phyloP scores from a whole-genome alignment of 2,113 vertebrate species.

The Ochotona princeps region DNA sequence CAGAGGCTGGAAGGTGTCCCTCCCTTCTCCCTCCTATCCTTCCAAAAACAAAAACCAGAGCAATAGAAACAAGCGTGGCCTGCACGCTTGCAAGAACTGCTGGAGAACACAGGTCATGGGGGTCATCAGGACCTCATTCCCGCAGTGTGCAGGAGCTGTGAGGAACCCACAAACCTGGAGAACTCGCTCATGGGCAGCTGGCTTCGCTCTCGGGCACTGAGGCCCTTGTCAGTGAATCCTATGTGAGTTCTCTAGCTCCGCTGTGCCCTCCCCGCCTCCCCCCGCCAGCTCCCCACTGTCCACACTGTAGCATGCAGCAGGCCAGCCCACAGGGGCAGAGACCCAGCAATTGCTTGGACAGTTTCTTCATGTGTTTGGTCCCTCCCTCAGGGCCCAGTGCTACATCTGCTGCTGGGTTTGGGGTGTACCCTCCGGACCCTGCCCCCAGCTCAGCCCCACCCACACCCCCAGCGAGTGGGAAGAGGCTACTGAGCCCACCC shows the following conservation, averaged over 20 bases:
- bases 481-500: not conserved
- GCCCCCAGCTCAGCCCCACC: no score
- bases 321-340: not conserved
- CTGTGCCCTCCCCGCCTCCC: not conserved
- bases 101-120: not conserved
- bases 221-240: not conserved
- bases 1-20: no score
- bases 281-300: not conserved
- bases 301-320: not conserved
- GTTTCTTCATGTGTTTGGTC: not conserved
- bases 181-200: not conserved
- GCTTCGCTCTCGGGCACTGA: not conserved
- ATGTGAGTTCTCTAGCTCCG: not conserved
- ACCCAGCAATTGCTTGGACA: not conserved
- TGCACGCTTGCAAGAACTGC: not conserved
- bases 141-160: not conserved
- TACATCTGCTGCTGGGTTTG: not conserved
- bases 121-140: not conserved
- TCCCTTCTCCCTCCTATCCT: no score
- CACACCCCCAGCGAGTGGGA: not conserved
- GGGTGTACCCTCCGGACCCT: not conserved
- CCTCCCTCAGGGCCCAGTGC: not conserved
- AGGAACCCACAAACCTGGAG: not conserved
- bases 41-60: not conserved
- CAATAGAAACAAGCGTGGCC: not conserved